Evolutionary conservation across 2,888 invertebrate species (phyloP).

Genomic region (Hydriomena furcata): DNA sequence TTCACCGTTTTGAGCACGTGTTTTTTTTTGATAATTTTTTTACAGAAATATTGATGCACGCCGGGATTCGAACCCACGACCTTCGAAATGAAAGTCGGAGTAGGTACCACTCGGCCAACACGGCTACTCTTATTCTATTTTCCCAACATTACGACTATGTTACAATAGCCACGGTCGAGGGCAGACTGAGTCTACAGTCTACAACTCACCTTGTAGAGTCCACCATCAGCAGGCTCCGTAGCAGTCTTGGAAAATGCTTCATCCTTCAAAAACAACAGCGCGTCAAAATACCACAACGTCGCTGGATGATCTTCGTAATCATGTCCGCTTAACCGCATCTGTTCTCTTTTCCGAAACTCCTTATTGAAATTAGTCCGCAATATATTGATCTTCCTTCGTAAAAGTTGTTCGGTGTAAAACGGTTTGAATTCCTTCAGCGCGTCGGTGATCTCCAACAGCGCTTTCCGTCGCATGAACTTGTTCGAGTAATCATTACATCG

Average conservation of each 20-base stretch:
- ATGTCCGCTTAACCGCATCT: not conserved
- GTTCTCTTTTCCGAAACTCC: not conserved
- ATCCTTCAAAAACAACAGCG: conserved; percentile 4
- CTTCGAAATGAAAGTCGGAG: too few relatives aligned
- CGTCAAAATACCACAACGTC: conserved; percentile 1
- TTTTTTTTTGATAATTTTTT: too few relatives aligned
- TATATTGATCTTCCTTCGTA: conserved; percentile 15
- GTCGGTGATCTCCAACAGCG: not conserved
- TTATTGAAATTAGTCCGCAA: conserved; percentile 18
- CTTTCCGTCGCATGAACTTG: conserved; percentile 4
- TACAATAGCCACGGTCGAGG: too few relatives aligned
- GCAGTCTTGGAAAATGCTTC: not conserved
- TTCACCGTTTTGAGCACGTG: too few relatives aligned
- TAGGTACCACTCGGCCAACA: too few relatives aligned
- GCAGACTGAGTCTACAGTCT: too few relatives aligned
- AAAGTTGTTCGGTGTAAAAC: not conserved
- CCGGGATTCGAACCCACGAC: too few relatives aligned
- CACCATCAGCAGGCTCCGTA: not conserved
- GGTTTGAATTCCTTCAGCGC: conserved; percentile 7
- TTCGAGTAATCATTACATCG: not conserved
- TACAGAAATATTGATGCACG: too few relatives aligned
- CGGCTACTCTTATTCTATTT: too few relatives aligned
- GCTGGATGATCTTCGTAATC: not conserved
- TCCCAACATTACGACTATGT: too few relatives aligned
- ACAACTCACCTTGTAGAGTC: conserved; percentile 9